phyloP scores from a whole-genome alignment of 2,113 vertebrate species.

The Cyanocitta stelleri region DNA sequence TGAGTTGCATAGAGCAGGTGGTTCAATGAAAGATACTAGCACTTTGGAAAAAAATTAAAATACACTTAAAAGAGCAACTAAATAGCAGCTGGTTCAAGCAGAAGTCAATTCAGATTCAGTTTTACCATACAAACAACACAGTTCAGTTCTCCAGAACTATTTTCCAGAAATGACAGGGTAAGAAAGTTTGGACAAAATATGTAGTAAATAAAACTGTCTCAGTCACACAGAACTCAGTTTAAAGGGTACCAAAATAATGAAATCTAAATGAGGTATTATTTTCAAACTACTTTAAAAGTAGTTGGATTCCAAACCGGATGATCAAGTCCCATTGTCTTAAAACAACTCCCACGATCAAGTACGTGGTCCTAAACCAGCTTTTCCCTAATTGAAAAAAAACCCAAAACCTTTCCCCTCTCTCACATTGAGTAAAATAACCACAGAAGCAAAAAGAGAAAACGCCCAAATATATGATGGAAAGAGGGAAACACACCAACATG shows the following conservation, averaged over 20 bases:
- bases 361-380: background rate
- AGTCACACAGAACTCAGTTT: background rate
- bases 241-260: background rate
- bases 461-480: background rate
- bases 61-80: constrained; percentile 14
- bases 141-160: background rate
- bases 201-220: background rate
- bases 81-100: constrained; percentile 37
- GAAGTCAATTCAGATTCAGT: background rate
- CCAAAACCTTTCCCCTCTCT: background rate
- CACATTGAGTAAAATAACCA: background rate
- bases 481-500: background rate
- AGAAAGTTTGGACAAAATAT: background rate
- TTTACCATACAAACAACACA: background rate
- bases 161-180: background rate
- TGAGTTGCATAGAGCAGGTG: constrained; percentile 63
- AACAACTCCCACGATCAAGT: background rate
- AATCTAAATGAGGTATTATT: background rate
- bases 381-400: background rate
- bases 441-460: background rate
- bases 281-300: background rate
- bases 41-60: constrained; percentile 30
- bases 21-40: constrained; percentile 28
- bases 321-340: background rate
- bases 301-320: background rate